Percentiles rank a stretch among this genome's conserved stretches.
Evolutionary conservation across 2,113 vertebrate species (phyloP).

Genomic region (Taxidea taxus): DNA sequence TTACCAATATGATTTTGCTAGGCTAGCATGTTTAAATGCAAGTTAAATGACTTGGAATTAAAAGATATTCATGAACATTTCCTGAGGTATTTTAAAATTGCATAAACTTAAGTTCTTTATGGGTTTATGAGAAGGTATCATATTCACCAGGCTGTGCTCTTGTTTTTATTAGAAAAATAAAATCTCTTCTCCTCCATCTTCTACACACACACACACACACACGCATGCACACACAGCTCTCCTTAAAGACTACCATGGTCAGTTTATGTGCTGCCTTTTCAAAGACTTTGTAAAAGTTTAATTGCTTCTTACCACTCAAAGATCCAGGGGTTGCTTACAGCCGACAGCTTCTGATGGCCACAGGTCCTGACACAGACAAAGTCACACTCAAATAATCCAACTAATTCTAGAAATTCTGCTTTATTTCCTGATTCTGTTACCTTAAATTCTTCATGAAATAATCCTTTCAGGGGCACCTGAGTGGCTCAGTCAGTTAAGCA

Average conservation of each 20-base stretch:
- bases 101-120: slow-evolving; percentile 39
- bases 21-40: slow-evolving; percentile 46
- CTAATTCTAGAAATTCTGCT: background rate
- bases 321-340: background rate
- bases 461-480: background rate
- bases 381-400: background rate
- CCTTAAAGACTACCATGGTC: background rate
- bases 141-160: background rate
- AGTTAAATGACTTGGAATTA: slow-evolving; percentile 64
- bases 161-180: slow-evolving; percentile 31
- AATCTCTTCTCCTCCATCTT: background rate
- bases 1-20: slow-evolving; percentile 36
- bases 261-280: background rate
- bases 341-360: background rate
- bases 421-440: background rate
- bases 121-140: slow-evolving; percentile 41
- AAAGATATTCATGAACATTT: slow-evolving; percentile 57
- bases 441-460: background rate
- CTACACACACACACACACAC: no score
- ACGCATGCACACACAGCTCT: background rate
- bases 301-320: background rate
- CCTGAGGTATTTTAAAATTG: slow-evolving; percentile 53
- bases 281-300: background rate
- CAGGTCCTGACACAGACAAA: background rate
- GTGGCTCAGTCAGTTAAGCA: background rate